These are phyloP conservation scores for Melozone crissalis DNA, from an alignment of 2,113 vertebrate species.

Conservation along the genomic window DNA sequence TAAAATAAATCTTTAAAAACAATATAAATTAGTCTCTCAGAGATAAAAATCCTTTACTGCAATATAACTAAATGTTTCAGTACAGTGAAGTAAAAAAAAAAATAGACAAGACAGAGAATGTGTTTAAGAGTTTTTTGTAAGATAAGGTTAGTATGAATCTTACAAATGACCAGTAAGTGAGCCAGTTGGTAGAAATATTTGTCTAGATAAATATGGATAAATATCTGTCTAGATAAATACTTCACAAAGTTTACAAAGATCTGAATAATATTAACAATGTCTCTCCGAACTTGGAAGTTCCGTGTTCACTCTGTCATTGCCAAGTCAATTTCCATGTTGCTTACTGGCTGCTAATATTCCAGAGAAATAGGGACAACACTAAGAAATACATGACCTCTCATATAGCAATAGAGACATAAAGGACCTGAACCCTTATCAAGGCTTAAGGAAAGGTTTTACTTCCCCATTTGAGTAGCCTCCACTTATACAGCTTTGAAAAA, in stretches of 20 bases:
- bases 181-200: background rate
- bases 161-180: background rate
- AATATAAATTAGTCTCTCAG: background rate
- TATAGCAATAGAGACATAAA: background rate
- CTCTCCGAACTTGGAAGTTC: background rate
- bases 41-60: background rate
- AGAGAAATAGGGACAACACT: background rate
- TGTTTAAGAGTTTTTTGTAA: background rate
- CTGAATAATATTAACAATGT: background rate
- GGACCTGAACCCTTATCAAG: background rate
- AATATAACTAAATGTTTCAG: background rate
- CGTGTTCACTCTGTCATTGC: background rate
- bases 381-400: background rate
- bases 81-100: background rate
- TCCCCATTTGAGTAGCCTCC: background rate
- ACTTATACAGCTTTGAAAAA: background rate
- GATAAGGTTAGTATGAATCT: background rate
- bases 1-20: background rate
- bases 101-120: background rate
- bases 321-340: background rate
- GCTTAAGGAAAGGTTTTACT: background rate
- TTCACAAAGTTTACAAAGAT: background rate
- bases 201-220: no score
- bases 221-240: background rate
- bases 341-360: background rate